Evolutionary conservation across 1,140 invertebrate species (phyloP), one percentile per base, ranked within the genome.

Genomic region (Penaeus chinensis): DNA sequence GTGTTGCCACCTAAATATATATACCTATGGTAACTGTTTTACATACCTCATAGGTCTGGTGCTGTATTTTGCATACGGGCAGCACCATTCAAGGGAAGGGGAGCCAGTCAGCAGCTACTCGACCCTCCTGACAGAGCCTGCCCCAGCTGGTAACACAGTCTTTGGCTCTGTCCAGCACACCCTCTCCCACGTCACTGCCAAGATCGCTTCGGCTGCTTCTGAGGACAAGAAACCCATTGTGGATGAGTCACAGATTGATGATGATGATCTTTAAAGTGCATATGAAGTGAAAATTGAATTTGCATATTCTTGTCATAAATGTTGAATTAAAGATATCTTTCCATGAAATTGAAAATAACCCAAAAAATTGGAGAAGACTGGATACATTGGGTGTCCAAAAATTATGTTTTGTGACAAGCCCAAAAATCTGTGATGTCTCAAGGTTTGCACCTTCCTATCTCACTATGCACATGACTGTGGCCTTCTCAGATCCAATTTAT

Each of bases 41-140:
- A 87, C 84, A 20, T 90, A 89, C 90, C 92, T 93, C 90, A 24
- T 92, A 97, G 96, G 96, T 87, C 93, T 97, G 79, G 92, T 97
- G 22, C 94, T 98, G 20, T 98, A 98, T 91, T 97, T 98, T 92
- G 92, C 95, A 0, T 98, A 98, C 91, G 97, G 97, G 0, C 96
- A 98, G 37, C 95, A 96, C 89, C 95, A 98, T 91, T 90, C 89
- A 3, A 66, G 84, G n/a, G 86, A 90, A 74, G 84, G 82, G 1
- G 89, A 87, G 27, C 89, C 89, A 61, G 78, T 90, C 20, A 88
- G 82, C 71, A 88, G 86, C 71, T 90, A 88, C 79, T 88, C 89
- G 22, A 90, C 89, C 22, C 78, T 90, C 27, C 80, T 90, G 66
- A 78, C 82, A 24, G 86, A 88, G 24, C 79, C 83, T 18, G 76